These are phyloP conservation scores for Artibeus jamaicensis DNA, from an alignment of 2,797 vertebrate genomes.

Conservation along the genomic window DNA sequence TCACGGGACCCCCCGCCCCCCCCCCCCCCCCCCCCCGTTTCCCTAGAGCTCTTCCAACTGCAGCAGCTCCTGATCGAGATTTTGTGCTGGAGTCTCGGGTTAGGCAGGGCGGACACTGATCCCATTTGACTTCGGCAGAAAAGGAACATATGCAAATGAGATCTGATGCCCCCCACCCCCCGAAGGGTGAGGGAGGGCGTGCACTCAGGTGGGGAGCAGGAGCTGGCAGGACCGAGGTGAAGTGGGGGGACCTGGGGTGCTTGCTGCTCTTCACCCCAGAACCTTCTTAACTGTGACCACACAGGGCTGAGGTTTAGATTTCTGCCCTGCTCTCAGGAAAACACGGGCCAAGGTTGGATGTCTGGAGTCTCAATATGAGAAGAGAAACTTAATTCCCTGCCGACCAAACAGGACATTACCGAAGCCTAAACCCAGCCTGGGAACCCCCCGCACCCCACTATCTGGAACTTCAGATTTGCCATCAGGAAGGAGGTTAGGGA, in stretches of 20 bases:
- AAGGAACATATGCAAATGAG: neutral
- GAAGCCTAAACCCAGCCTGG: neutral
- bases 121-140: neutral
- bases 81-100: neutral
- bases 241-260: neutral
- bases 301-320: neutral
- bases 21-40: neutral
- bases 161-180: rapidly evolving
- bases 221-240: too few species aligned
- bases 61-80: too few species aligned
- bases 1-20: too few species aligned
- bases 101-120: neutral
- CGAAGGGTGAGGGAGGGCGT: neutral
- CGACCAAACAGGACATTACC: neutral
- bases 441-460: neutral
- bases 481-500: neutral
- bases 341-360: neutral
- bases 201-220: neutral
- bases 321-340: neutral
- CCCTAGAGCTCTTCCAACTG: neutral
- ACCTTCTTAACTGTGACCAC: neutral
- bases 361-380: neutral
- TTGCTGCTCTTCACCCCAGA: neutral
- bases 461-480: neutral
- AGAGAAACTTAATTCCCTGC: neutral